A percentile compares a stretch with the other conserved stretches of the same genome.
Evolutionary conservation across 2,888 invertebrate species (phyloP).

Genomic region (Aromia moschata): DNA sequence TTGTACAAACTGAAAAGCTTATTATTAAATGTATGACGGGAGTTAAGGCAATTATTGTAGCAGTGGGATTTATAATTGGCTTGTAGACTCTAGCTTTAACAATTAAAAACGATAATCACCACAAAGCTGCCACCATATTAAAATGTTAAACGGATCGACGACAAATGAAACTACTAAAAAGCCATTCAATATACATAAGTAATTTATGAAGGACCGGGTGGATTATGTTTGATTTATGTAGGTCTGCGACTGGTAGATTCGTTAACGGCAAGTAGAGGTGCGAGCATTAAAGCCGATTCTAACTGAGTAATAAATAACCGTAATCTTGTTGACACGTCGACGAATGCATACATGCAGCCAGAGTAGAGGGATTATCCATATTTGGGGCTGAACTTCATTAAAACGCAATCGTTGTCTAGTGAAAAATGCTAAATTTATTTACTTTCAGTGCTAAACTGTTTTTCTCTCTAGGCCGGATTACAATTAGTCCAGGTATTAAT

Average conservation of each 20-base stretch:
- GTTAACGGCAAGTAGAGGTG: conserved; percentile 37
- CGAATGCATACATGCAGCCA: conserved; percentile 31
- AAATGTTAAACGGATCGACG: not conserved
- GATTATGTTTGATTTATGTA: conserved; percentile 28
- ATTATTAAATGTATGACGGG: too few species aligned
- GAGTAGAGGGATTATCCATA: conserved; percentile 23
- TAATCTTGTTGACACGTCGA: conserved; percentile 43
- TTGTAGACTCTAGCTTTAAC: too few species aligned
- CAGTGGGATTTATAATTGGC: too few species aligned
- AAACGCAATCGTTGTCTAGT: conserved; percentile 6
- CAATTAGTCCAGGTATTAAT: too few species aligned
- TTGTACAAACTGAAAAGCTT: too few species aligned
- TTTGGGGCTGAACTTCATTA: conserved; percentile 22
- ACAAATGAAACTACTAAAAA: conserved; percentile 18
- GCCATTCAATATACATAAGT: conserved; percentile 22
- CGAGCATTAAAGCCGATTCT: conserved; percentile 46
- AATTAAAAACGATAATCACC: too few species aligned
- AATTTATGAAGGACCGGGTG: conserved; percentile 28
- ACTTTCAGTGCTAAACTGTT: too few species aligned
- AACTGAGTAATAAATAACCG: conserved; percentile 43
- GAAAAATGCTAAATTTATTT: conserved; percentile 16
- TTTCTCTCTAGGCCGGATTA: too few species aligned
- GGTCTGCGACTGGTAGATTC: conserved; percentile 30
- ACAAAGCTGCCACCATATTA: conserved; percentile 1
- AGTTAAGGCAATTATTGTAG: too few species aligned